phyloP scores from a whole-genome alignment of 1,140 invertebrate species.

The Dreissena polymorpha region DNA sequence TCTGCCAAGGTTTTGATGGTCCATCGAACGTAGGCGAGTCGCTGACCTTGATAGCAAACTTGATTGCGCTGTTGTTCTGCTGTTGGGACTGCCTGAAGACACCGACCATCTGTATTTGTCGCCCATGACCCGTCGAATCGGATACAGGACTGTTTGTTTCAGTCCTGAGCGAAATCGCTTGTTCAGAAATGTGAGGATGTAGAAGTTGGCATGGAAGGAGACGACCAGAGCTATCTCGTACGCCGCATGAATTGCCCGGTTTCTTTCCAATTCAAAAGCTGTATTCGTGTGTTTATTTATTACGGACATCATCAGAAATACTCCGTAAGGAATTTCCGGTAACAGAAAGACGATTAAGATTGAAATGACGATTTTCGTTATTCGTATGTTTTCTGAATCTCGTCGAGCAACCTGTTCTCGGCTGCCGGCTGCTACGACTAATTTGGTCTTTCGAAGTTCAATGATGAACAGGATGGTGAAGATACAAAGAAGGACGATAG shows the following conservation, averaged over 20 bases:
- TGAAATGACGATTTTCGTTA: too few relatives aligned
- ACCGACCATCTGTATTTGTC: background rate
- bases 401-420: too few relatives aligned
- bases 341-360: too few relatives aligned
- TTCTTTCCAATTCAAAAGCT: too few relatives aligned
- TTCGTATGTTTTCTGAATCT: too few relatives aligned
- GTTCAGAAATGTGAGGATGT: background rate
- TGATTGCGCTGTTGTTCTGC: background rate
- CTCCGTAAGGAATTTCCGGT: too few relatives aligned
- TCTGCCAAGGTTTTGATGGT: background rate
- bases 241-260: too few relatives aligned
- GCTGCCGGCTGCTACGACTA: too few relatives aligned
- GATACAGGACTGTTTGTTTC: background rate
- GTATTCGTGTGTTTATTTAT: too few relatives aligned
- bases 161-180: background rate
- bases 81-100: background rate
- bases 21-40: background rate
- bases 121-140: background rate
- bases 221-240: too few relatives aligned
- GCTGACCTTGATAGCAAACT: background rate
- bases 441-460: conserved; percentile 8
- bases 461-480: conserved; percentile 32
- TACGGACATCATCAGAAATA: too few relatives aligned
- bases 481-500: background rate
- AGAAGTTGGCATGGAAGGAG: too few relatives aligned